These are phyloP conservation scores for Dipodomys merriami DNA, from an alignment of 2,113 vertebrate species.

Conservation along the genomic window DNA sequence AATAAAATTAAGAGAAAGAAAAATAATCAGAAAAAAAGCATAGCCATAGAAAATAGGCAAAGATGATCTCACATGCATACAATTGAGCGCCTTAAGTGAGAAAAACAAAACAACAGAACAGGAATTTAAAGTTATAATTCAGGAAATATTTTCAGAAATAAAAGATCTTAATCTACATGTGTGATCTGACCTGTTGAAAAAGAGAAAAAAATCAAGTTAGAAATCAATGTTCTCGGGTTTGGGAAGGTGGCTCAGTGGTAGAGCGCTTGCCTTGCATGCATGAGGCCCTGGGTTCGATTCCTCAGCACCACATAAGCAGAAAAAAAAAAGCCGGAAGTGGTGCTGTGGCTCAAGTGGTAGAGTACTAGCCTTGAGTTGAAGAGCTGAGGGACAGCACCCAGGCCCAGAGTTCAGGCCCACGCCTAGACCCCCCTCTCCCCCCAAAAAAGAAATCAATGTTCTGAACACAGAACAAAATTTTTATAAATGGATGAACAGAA, in stretches of 20 bases:
- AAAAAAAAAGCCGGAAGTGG: too few species aligned
- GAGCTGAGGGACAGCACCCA: too few species aligned
- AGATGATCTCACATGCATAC: constrained; percentile 64
- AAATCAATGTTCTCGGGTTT: neutral
- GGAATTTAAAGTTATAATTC: neutral
- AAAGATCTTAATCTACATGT: neutral
- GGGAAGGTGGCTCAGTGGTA: too few species aligned
- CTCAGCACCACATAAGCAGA: too few species aligned
- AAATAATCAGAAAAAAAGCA: neutral
- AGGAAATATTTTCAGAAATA: neutral
- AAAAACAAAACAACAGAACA: neutral
- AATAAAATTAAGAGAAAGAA: neutral
- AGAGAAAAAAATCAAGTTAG: neutral
- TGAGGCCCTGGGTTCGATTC: too few species aligned
- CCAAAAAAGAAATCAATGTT: neutral
- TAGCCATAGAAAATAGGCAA: constrained; percentile 3
- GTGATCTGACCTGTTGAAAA: neutral
- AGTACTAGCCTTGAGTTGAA: too few species aligned
- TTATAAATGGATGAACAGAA: neutral
- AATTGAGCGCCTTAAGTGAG: constrained; percentile 55
- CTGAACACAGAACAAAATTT: neutral
- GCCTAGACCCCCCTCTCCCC: too few species aligned
- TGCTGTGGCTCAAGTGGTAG: too few species aligned
- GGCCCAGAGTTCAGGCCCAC: too few species aligned
- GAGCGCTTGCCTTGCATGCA: too few species aligned